phyloP scores from a whole-genome alignment of 2,888 invertebrate genomes.

The Drosophila antonietae region DNA sequence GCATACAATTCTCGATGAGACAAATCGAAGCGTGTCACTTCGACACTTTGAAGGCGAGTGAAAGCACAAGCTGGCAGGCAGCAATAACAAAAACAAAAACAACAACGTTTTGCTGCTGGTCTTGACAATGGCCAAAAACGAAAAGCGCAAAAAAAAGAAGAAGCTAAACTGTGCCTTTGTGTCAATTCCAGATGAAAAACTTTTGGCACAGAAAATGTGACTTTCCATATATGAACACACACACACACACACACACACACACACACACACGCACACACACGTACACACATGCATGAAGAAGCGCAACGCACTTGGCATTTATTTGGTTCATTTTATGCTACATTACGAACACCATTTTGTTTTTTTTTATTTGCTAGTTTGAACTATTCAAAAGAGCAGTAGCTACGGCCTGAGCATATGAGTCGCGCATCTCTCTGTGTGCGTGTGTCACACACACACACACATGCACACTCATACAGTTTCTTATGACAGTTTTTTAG shows the following conservation, averaged over 20 bases:
- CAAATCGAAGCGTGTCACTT: constrained; percentile 71
- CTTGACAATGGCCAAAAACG: constrained; percentile 58
- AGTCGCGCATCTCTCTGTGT: constrained; percentile 33
- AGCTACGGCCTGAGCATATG: constrained; percentile 56
- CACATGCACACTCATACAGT: constrained; percentile 21
- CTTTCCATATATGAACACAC: constrained; percentile 66
- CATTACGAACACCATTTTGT: constrained; percentile 60
- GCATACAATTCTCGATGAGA: constrained; percentile 53
- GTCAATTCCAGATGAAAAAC: constrained; percentile 74
- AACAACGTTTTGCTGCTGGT: constrained; percentile 20
- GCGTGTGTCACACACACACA: background rate
- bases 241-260: constrained; percentile 11
- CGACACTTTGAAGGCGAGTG: constrained; percentile 62
- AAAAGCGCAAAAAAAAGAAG: constrained; percentile 42
- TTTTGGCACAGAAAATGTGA: constrained; percentile 75
- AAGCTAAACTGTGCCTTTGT: constrained; percentile 74
- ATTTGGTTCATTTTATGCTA: constrained; percentile 80
- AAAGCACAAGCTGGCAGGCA: constrained; percentile 47
- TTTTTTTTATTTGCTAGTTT: constrained; percentile 39
- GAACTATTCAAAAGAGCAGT: constrained; percentile 34
- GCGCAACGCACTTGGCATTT: constrained; percentile 71
- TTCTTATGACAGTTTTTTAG: constrained; percentile 73
- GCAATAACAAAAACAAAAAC: constrained; percentile 5
- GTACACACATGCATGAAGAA: constrained; percentile 14
- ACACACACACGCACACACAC: constrained; percentile 30